These are phyloP conservation scores for Cerceris rybyensis DNA, from an alignment of 2,888 invertebrate genomes.

Conservation along the genomic window DNA sequence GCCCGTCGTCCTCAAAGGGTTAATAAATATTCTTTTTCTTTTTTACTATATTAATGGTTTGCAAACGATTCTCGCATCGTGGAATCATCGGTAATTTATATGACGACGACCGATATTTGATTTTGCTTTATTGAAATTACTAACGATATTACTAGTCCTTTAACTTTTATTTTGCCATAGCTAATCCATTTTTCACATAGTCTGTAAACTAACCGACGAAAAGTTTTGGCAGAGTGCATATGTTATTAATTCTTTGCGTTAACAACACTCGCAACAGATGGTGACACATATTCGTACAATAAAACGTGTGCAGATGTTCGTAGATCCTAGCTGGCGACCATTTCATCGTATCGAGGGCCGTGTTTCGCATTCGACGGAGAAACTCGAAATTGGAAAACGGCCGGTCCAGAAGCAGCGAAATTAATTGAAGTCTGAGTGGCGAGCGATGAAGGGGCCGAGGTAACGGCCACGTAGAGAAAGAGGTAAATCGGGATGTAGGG, in stretches of 20 bases:
- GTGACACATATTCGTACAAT: background rate
- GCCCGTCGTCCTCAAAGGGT: too few relatives aligned
- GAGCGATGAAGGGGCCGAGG: slow-evolving; percentile 64
- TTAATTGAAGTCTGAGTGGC: slow-evolving; percentile 76
- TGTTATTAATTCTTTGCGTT: slow-evolving; percentile 62
- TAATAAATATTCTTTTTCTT: background rate
- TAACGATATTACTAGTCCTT: too few relatives aligned
- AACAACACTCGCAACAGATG: slow-evolving; percentile 8
- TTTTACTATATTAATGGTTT: background rate
- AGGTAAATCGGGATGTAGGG: slow-evolving; percentile 60
- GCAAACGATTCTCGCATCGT: slow-evolving; percentile 12
- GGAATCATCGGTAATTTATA: too few relatives aligned
- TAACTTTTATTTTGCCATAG: slow-evolving; percentile 32
- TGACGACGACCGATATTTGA: too few relatives aligned
- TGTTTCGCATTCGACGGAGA: slow-evolving; percentile 63
- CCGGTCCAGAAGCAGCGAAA: slow-evolving; percentile 69
- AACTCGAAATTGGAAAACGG: slow-evolving; percentile 74
- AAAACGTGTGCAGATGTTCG: slow-evolving; percentile 18
- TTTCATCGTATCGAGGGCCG: slow-evolving; percentile 57
- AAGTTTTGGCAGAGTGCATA: slow-evolving; percentile 42
- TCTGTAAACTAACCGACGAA: slow-evolving; percentile 21
- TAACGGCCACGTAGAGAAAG: slow-evolving; percentile 56
- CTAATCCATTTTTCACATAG: slow-evolving; percentile 13
- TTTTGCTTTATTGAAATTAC: too few relatives aligned
- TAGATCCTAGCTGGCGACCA: slow-evolving; percentile 44